Conservation (phyloP, 2,888 invertebrate species). For the Rambutsinella grinnellia region DNA sequence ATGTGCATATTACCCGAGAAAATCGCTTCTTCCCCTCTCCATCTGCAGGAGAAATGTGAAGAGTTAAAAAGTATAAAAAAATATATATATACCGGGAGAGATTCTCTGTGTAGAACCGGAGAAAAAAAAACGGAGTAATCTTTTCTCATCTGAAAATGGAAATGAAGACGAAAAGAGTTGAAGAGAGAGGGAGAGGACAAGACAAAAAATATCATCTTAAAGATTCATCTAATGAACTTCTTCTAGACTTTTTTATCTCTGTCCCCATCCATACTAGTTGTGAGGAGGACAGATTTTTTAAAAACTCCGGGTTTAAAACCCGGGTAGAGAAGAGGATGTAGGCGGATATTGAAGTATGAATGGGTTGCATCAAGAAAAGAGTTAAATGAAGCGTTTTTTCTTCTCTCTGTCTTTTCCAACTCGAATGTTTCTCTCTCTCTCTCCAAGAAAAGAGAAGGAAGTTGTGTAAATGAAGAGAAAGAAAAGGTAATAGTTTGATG, state of each 20-base stretch:
- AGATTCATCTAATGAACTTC: not conserved
- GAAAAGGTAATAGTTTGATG: not conserved
- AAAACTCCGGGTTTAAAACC: no score
- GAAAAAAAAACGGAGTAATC: not conserved
- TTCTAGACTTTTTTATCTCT: not conserved
- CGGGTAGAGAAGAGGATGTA: slow-evolving; percentile 55
- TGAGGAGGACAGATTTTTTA: not conserved
- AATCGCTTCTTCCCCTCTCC: slow-evolving; percentile 1
- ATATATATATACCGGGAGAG: no score
- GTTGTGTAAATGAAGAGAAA: no score
- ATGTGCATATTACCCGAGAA: not conserved
- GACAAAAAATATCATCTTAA: not conserved
- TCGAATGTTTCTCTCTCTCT: no score
- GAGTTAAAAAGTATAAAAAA: not conserved
- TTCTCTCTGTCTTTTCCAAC: not conserved
- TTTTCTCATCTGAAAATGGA: not conserved
- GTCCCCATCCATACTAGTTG: not conserved
- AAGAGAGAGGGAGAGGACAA: not conserved
- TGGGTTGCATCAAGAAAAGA: not conserved
- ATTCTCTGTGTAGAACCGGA: no score
- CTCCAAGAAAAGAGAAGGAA: no score
- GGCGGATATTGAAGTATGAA: slow-evolving; percentile 43
- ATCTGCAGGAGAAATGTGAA: not conserved
- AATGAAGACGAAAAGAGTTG: not conserved
- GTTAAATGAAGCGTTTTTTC: slow-evolving; percentile 17